Base-by-base conservation (phyloP, 2,888 invertebrate genomes). In the Boloria euphrosyne region DNA sequence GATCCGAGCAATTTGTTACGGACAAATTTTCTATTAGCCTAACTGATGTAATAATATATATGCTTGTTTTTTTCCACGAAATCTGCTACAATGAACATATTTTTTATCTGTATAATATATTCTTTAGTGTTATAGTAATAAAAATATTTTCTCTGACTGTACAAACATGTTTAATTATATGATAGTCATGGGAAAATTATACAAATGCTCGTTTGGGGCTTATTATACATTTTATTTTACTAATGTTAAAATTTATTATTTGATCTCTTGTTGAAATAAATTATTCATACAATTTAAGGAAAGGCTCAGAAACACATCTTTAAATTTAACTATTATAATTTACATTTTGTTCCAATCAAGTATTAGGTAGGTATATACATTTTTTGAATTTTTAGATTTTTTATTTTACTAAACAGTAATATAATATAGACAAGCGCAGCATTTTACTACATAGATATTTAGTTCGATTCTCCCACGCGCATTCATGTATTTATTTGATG, bases 1-100 rank as follows among this genome's bases (percentile, higher is more conserved):
- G 83, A 82, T 82, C 79, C 81, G 81, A 72, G 76, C 83, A 83
- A 87, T 87, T 87, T 86, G 87, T 87, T 84, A 85, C 76, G 84
- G 82, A 80, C 82, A 82, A 82, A 79, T 82, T 85, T 80, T 83
- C 79, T 85, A 80, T 83, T 84, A 80, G 81, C 80, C 81, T 79
- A 75, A 82, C 80, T 76, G 76, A 75, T 68, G 75, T 76, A 74
- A 67, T 62, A 65, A 63, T 70, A 71, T 68, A 73, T 68, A 74
- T 75, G 72, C 73, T 74, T 68, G 60, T 65, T 63, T 51, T 44
- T 49, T 44, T 65, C n/a, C 57, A 55, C 43, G 10, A 47, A 16
- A 57, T 57, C 57, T 46, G 22, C 46, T 18, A 57, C 46, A 27
- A 57, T 57, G 46, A 44, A 47, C 16, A 44, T 17, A 27, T 47